Evolutionary conservation across 2,797 vertebrate genomes (phyloP).

Genomic region (Enteromius radiatus): DNA sequence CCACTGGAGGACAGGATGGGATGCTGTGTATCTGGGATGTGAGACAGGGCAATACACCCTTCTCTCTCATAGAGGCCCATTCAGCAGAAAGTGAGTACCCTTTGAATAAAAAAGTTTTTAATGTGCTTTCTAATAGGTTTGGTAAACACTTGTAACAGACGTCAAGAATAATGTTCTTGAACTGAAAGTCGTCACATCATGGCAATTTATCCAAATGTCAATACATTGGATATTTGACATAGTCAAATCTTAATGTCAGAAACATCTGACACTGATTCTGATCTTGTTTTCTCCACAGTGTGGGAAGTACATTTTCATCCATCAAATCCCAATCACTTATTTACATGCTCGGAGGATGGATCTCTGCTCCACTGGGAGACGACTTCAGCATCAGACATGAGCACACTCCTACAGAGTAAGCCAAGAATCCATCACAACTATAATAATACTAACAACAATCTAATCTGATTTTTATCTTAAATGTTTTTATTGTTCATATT

Average conservation of each 20-base stretch:
- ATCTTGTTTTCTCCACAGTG: constrained; percentile 76
- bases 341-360: constrained; percentile 97
- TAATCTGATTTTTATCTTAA: not conserved
- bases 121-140: not conserved
- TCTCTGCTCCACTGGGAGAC: constrained; percentile 96
- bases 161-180: not conserved
- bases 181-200: too few relatives aligned
- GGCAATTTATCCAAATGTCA: too few relatives aligned
- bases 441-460: not conserved
- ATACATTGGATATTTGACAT: too few relatives aligned
- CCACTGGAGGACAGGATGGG: constrained; percentile 94
- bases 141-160: not conserved
- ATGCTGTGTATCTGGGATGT: constrained; percentile 98
- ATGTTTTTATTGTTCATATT: not conserved
- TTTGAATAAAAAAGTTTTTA: not conserved
- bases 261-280: not conserved
- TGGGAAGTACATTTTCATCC: constrained; percentile 99
- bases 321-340: constrained; percentile 93
- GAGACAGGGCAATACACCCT: constrained; percentile 87
- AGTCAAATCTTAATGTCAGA: too few relatives aligned
- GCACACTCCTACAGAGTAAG: constrained; percentile 90
- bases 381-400: constrained; percentile 82
- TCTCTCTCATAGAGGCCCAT: constrained; percentile 93
- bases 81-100: constrained; percentile 90
- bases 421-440: not conserved